A percentile compares a stretch with the other conserved stretches of the same genome.
These are phyloP conservation scores for Camptogramma bilineatum DNA, from an alignment of 2,888 invertebrate species.

Conservation along the genomic window DNA sequence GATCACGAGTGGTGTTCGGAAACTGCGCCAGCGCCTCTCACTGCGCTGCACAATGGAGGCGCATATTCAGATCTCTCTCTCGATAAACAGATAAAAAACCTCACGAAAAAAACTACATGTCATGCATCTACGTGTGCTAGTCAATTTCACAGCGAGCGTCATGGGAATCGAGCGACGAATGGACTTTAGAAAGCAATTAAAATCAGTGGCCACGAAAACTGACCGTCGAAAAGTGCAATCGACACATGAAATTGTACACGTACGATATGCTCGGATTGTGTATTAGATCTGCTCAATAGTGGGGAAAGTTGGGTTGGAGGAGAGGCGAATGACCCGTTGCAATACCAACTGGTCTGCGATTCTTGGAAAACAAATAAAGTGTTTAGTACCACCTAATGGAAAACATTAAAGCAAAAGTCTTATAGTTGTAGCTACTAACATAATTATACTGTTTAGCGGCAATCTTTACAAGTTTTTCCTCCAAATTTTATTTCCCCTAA, in stretches of 20 bases:
- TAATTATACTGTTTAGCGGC: conserved; percentile 16
- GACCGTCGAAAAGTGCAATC: conserved; percentile 70
- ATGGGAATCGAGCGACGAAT: conserved; percentile 83
- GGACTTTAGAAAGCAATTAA: conserved; percentile 84
- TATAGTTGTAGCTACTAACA: conserved; percentile 6
- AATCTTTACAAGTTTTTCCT: conserved; percentile 46
- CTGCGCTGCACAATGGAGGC: conserved; percentile 76
- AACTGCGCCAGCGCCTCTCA: conserved; percentile 63
- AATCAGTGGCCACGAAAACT: conserved; percentile 72
- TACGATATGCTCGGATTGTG: conserved; percentile 58
- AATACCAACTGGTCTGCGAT: not conserved
- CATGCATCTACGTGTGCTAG: conserved; percentile 85
- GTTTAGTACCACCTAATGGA: not conserved
- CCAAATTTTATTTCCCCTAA: conserved; percentile 52
- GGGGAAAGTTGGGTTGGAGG: conserved; percentile 41
- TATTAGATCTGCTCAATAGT: conserved; percentile 30
- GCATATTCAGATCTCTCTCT: conserved; percentile 79
- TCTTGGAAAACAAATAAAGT: conserved; percentile 14
- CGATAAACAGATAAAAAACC: conserved; percentile 73
- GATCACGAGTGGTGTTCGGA: conserved; percentile 72
- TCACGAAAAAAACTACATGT: conserved; percentile 82
- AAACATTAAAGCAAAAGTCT: conserved; percentile 9
- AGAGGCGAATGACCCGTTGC: conserved; percentile 22
- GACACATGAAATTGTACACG: conserved; percentile 72
- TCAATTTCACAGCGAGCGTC: conserved; percentile 82